A percentile compares a stretch with the other conserved stretches of the same genome.
Evolutionary conservation across 2,888 invertebrate species (phyloP).

Genomic region (Crepidodera aurea): DNA sequence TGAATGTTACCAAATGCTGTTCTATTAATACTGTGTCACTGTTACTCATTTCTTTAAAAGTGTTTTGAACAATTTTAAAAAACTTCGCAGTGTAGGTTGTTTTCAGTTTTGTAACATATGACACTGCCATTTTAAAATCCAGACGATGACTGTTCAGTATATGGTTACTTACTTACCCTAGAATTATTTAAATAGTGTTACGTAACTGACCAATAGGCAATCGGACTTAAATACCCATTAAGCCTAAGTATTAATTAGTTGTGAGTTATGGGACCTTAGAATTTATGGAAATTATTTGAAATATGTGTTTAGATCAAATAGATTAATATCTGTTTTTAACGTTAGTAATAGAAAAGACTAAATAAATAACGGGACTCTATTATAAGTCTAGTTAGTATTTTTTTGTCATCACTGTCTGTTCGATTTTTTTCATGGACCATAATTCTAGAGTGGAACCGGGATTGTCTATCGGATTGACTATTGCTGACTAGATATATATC

Average conservation of each 20-base stretch:
- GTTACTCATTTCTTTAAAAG: constrained; percentile 31
- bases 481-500: too few relatives aligned
- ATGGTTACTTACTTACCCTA: constrained; percentile 19
- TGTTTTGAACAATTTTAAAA: constrained; percentile 24
- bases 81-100: constrained; percentile 44
- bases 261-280: constrained; percentile 10
- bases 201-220: constrained; percentile 25
- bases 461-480: too few relatives aligned
- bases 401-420: too few relatives aligned
- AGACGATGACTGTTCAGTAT: constrained; percentile 26
- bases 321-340: too few relatives aligned
- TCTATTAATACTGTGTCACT: constrained; percentile 44
- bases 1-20: constrained; percentile 28
- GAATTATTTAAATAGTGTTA: constrained; percentile 20
- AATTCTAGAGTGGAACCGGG: too few relatives aligned
- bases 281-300: background rate
- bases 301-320: background rate
- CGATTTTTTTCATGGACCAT: too few relatives aligned
- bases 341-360: too few relatives aligned
- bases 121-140: constrained; percentile 45
- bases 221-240: constrained; percentile 11
- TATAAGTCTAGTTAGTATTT: too few relatives aligned
- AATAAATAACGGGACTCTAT: too few relatives aligned
- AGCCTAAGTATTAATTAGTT: background rate
- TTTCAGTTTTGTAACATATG: constrained; percentile 38